phyloP scores from a whole-genome alignment of 2,888 invertebrate species.

The Listrodromus nycthemerus region DNA sequence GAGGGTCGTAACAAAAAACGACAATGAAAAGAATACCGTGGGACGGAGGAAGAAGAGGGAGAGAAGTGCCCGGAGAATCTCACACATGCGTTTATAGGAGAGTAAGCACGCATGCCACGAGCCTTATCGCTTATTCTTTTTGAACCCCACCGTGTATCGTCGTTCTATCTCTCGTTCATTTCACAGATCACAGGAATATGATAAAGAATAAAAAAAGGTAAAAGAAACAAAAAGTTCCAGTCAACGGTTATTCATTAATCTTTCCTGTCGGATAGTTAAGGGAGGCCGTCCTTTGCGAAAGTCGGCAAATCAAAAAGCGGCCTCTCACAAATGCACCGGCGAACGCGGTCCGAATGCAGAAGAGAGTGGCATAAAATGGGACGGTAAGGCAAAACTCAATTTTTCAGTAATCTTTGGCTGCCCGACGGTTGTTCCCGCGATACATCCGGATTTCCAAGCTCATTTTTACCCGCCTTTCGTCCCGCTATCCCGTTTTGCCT shows the following conservation, averaged over 20 bases:
- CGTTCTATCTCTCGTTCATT: not conserved
- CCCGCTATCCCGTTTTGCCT: too few species aligned
- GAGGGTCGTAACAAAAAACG: constrained; percentile 14
- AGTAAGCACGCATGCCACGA: constrained; percentile 22
- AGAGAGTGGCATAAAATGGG: too few species aligned
- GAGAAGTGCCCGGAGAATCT: constrained; percentile 15
- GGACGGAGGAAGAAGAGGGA: not conserved
- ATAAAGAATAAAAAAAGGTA: not conserved
- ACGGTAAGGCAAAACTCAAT: too few species aligned
- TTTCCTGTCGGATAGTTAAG: not conserved
- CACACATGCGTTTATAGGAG: constrained; percentile 15
- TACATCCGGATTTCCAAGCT: too few species aligned
- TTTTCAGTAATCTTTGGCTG: too few species aligned
- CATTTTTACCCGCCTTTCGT: too few species aligned
- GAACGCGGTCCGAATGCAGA: not conserved
- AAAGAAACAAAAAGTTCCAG: not conserved
- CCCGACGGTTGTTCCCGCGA: too few species aligned
- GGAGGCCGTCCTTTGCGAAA: not conserved
- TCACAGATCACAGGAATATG: constrained; percentile 1
- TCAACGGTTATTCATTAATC: constrained; percentile 1
- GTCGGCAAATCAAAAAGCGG: constrained; percentile 22
- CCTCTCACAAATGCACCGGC: not conserved
- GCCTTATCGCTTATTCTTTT: constrained; percentile 29
- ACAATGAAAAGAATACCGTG: not conserved
- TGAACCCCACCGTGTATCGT: not conserved